Evolutionary conservation across 2,888 invertebrate genomes (phyloP).

Genomic region (Hymenopus coronatus): DNA sequence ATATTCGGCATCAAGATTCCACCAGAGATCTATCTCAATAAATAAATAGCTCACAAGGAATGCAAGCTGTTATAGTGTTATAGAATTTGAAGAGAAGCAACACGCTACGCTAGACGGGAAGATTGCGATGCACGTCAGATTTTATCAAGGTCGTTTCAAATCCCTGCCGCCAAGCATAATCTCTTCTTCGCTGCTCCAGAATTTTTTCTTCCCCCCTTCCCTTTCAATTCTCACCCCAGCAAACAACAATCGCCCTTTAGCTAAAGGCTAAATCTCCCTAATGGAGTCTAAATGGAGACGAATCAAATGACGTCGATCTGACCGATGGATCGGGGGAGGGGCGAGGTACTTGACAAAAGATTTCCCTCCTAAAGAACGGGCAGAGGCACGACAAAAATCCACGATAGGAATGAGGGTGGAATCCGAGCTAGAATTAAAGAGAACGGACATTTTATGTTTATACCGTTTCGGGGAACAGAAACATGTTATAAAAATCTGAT

Average conservation of each 20-base stretch:
- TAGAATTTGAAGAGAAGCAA: too few relatives aligned
- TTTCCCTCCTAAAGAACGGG: not conserved
- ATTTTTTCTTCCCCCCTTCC: not conserved
- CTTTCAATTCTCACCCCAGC: not conserved
- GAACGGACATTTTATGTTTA: not conserved
- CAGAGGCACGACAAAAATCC: not conserved
- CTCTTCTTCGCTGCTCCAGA: not conserved
- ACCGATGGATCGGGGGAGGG: not conserved
- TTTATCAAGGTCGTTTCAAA: not conserved
- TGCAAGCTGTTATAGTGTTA: too few relatives aligned
- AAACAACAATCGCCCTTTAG: constrained; percentile 15
- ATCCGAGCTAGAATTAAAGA: not conserved
- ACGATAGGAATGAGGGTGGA: not conserved
- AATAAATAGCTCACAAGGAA: too few relatives aligned
- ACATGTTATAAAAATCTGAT: too few relatives aligned
- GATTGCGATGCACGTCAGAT: not conserved
- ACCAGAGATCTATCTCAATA: too few relatives aligned
- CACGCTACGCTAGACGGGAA: not conserved
- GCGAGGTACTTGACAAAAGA: not conserved
- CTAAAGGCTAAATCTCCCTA: constrained; percentile 25
- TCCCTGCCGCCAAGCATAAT: not conserved
- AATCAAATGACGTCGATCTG: constrained; percentile 12
- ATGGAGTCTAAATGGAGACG: constrained; percentile 27
- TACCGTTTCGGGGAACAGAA: too few relatives aligned
- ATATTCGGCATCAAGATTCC: too few relatives aligned